Evolutionary conservation across 1,140 invertebrate species (phyloP).

Genomic region (Venturia canescens): DNA sequence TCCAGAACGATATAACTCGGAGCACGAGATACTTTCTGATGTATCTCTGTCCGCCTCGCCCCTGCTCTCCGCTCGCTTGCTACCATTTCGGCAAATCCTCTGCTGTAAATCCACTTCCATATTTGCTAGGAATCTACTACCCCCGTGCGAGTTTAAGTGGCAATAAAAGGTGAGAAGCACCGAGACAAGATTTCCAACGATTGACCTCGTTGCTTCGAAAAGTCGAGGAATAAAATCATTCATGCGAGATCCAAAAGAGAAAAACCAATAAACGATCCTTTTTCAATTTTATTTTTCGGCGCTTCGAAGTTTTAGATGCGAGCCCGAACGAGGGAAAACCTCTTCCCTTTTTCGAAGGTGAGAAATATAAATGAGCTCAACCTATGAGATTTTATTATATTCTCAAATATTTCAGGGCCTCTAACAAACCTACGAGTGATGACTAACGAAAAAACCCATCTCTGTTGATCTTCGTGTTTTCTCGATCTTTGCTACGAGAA

Average conservation of each 20-base stretch:
- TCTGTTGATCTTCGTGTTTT: too few relatives aligned
- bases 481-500: too few relatives aligned
- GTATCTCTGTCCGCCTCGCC: not conserved
- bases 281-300: not conserved
- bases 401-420: too few relatives aligned
- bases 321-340: too few relatives aligned
- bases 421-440: too few relatives aligned
- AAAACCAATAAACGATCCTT: not conserved
- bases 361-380: too few relatives aligned
- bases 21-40: conserved; percentile 7
- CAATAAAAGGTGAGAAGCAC: not conserved
- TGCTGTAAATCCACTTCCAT: not conserved
- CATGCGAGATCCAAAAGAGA: not conserved
- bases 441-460: too few relatives aligned
- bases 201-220: not conserved
- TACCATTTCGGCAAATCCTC: not conserved
- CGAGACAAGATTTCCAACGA: not conserved
- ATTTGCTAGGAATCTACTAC: not conserved
- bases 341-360: too few relatives aligned
- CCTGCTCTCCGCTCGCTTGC: not conserved
- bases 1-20: not conserved
- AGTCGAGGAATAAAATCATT: not conserved
- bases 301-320: not conserved
- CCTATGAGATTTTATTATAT: too few relatives aligned
- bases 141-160: not conserved